Base-by-base conservation (phyloP, 2,797 vertebrate species). In the Rhodeus uyekii region DNA sequence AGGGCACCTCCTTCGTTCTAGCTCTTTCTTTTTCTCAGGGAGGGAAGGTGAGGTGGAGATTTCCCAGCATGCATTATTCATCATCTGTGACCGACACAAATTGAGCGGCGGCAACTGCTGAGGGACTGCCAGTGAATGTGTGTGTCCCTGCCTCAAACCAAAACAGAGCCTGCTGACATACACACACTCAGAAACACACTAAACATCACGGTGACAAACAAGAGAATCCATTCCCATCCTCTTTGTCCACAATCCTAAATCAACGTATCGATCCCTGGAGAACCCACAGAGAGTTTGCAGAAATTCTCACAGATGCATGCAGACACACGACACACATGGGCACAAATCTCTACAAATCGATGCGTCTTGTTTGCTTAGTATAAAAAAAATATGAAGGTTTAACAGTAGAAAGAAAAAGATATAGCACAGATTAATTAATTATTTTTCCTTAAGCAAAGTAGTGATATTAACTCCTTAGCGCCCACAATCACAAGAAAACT, bases 11-110 rank as follows among this genome's bases (percentile, higher is more conserved):
- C 19, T 78, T 78, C 44, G 1, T 46, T 68, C 60, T 68, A 71
- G 1, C 60, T 74, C 64, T 84, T 58, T 76, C 80, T 82, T 36
- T 48, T 65, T 83, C 74, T 79, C 38, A 32, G 64, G 73, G 39
- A 76, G 44, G 48, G 78, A 69, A 71, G 81, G 81, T 81, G 38
- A 81, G 81, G 76, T 75, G 68, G 82, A 85, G 76, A 85, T 85
- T 87, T 87, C 80, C 77, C 72, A 84, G 82, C 80, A 82, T 82
- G 72, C 78, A 82, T 87, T 83, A 86, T 84, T 80, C 83, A 87
- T 83, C 36, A 60, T 80, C 80, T 84, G 72, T 73, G 71, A 83
- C 86, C 69, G 74, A 84, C 84, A 84, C 72, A 86, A 86, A 86
- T 86, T 86, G 84, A 84, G 80, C 61, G 72, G 64, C 9, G 67